Evolutionary conservation across 2,797 vertebrate species (phyloP), one percentile per base, ranked within the genome.

Genomic region (Brachyrhaphis roseni): DNA sequence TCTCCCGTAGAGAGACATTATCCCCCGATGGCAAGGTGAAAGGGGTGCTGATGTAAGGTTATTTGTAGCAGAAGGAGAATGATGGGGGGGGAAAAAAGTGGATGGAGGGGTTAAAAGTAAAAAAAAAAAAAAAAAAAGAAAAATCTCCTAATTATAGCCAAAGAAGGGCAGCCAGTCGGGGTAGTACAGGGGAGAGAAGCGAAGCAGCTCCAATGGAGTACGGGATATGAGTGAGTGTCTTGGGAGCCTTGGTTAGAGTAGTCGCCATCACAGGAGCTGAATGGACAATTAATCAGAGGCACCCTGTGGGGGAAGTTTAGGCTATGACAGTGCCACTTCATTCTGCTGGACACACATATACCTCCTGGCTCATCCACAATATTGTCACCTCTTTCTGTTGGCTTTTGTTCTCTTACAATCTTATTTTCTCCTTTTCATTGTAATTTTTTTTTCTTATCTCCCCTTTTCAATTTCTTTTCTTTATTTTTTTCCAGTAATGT

Each of bases 21-120:
- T 93, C 93, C 91, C 93, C 95, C 92, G 82, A 90, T 59, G 92
- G 95, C 95, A 96, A 96, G 95, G 95, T 96, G 95, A 96, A 92
- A 70, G 74, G 84, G 90, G 88, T 95, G 94, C 93, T 95, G 94
- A 95, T 94, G 93, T 89, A 88, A 89, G 92, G 93, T 92, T 90
- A 92, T 93, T 93, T 92, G 91, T 86, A 89, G 87, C 89, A 87
- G 86, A 46, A 78, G 59, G 79, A 76, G 82, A 80, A 78, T 87
- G 80, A 76, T 59, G 26, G 31, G 26, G 31, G 26, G 39, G 72
- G 77, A 79, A 76, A 72, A 39, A 71, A 10, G 71, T 49, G 41
- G 41, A 75, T 55, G 26, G 66, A 79, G 71, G 77, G 43, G 66
- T 75, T 57, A 28, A 78, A 74, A 81, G 74, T 76, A 79, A 80